Base-by-base conservation (phyloP, 2,797 vertebrate genomes). In the Nannoperca australis region DNA sequence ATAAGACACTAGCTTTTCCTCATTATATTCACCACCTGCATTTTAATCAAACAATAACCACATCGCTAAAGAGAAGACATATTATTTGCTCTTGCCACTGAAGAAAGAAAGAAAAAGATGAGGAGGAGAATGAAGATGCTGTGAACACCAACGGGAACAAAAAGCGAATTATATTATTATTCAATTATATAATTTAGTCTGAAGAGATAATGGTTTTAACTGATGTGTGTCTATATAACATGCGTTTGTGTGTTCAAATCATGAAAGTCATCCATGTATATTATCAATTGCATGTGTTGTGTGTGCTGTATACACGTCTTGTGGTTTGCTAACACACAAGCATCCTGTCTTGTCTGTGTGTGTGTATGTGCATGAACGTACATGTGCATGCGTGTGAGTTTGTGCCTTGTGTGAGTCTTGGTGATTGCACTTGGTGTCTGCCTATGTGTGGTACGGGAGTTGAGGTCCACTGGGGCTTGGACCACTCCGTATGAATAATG, bases 401-500 rank as follows among this genome's bases (percentile, higher is more conserved):
- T 24, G 59, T 40, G 66, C 17, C 22, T 32, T 44, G 45, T 50
- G 59, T 59, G 79, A 63, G 70, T 79, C 38, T 12, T 45, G 20
- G 87, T 88, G 90, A 92, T 85, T 90, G 84, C 78, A 77, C 80
- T 85, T 70, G 82, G 73, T 84, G 85, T 85, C 62, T 88, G 85
- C 62, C 78, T 88, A 70, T 92, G 88, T 92, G 92, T 85, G 90
- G 85, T 84, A 85, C 85, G 81, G 91, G 93, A 94, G 93, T 92
- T 85, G 87, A 92, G 92, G 91, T 94, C 93, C 91, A 83, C 88
- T 79, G 93, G 89, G 92, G 92, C 89, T 90, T 85, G 84, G 91
- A 92, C 94, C 88, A 84, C 85, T 94, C 82, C 78, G 56, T 42
- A 93, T 96, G 94, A 95, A 96, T 96, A 94, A 96, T 96, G 89